Base-by-base conservation (phyloP, 2,797 vertebrate species). In the Limnodromus scolopaceus region DNA sequence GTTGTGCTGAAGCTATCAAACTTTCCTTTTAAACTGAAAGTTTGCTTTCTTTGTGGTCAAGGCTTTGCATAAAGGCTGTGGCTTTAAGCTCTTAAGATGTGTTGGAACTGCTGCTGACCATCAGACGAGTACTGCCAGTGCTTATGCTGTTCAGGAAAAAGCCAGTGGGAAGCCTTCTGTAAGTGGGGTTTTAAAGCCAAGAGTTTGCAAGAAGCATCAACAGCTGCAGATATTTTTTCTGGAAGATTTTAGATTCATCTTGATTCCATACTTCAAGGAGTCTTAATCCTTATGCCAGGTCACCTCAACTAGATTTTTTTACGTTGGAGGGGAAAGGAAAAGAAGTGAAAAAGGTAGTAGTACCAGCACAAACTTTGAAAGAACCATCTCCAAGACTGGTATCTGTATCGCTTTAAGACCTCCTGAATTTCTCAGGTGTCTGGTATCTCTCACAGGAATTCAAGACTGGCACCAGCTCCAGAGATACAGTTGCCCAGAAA, bases 121-220 rank as follows among this genome's bases (percentile, higher is more conserved):
- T 83, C 48, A 32, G 36, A 79, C 83, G 32, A 64, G 49, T 87
- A 8, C 57, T 92, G 84, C 91, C 48, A 64, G 51, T 30, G 25
- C 79, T 94, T 66, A 18, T 81, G 66, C 87, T 92, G 71, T 82
- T 96, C 55, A 95, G 78, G 78, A 89, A 93, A 91, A 94, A 87
- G 17, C 28, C 4, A 3, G 32, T 25, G 27, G 80, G 63, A 92
- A 84, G 16, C 12, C 18, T 66, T 77, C 60, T 82, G 9, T 72
- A 36, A 70, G 54, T 13, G 61, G 34, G 3, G 9, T 1, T 58
- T 92, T 85, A 49, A 63, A 87, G 36, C 49, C 17, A 45, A 28
- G 16, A 18, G 36, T 71, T 89, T 84, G 28, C 60, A 74, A 82
- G 66, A 82, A 80, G 39, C 41, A 76, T 70, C 54, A 39, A 38